phyloP scores from a whole-genome alignment of 2,797 vertebrate species.

The Macroramphosus scolopax region DNA sequence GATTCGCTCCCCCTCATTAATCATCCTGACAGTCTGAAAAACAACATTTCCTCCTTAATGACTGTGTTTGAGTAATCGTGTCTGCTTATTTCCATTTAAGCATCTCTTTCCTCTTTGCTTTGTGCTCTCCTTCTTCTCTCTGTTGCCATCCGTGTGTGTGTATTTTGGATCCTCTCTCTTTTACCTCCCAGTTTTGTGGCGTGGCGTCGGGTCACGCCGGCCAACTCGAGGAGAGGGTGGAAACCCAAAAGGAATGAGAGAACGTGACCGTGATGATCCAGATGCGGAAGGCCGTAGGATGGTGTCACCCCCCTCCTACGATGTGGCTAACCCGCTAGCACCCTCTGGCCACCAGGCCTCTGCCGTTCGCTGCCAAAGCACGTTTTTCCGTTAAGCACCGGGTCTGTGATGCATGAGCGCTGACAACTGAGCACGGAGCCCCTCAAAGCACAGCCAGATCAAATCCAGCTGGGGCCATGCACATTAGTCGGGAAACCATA shows the following conservation, averaged over 20 bases:
- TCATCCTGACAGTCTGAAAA: constrained; percentile 97
- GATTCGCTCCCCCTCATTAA: constrained; percentile 92
- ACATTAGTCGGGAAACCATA: constrained; percentile 73
- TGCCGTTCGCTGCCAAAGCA: constrained; percentile 72
- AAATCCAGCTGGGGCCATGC: constrained; percentile 74
- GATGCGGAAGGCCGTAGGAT: constrained; percentile 57
- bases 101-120: constrained; percentile 44
- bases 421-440: constrained; percentile 67
- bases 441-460: constrained; percentile 65
- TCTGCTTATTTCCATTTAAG: constrained; percentile 72
- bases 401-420: constrained; percentile 73
- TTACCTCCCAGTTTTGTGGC: constrained; percentile 69
- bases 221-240: constrained; percentile 60
- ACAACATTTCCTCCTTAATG: constrained; percentile 98
- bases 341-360: constrained; percentile 66
- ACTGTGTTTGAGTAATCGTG: constrained; percentile 96
- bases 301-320: constrained; percentile 49
- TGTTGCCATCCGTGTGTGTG: constrained; percentile 41
- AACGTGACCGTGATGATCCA: constrained; percentile 60
- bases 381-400: constrained; percentile 67
- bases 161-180: constrained; percentile 48
- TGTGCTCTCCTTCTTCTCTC: constrained; percentile 23
- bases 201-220: constrained; percentile 60
- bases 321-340: constrained; percentile 66
- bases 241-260: constrained; percentile 61